Base-by-base conservation (phyloP, 2,113 vertebrate genomes). In the Burhinus bistriatus region DNA sequence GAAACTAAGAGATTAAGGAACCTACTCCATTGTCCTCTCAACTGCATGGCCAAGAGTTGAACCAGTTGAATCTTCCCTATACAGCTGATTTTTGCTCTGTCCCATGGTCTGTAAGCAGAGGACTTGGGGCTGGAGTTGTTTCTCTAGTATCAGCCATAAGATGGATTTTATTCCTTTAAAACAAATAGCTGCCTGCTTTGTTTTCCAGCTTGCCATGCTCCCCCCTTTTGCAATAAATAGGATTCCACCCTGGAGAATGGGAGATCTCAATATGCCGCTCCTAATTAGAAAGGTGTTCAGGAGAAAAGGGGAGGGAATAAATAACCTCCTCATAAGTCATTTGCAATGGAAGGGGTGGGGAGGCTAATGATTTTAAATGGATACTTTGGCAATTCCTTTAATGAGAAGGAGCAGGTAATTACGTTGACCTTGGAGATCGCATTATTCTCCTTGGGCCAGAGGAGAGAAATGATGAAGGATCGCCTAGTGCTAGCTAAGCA, bases 351-450 rank as follows among this genome's bases (percentile, higher is more conserved):
- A 89, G 57, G 54, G 54, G 78, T 3, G 11, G 83, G 17, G 30
- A 92, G 73, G 30, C 9, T 61, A 92, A 87, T 9, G 12, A 61
- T 61, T 95, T 93, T 54, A 70, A 80, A 90, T 88, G 14, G 85
- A 66, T 86, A 90, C 15, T 92, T 88, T 83, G 44, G 75, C 87
- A 79, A 82, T 76, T 85, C 14, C 38, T 89, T 87, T 97, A 95
- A 95, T 87, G 83, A 94, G 52, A 94, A 95, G 66, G 14, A 87
- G 32, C 30, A 89, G 61, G 49, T 95, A 97, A 96, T 95, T 93
- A 79, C 0, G 0, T 23, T 80, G 89, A 95, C 95, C 77, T 94
- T 94, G 91, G 80, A 85, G 40, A 87, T 38, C 16, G 12, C 32
- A 30, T 95, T 89, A 69, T 89, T 96, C 38, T 94, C 65, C 57